These are phyloP conservation scores for Ametastegia equiseti DNA, from an alignment of 2,888 invertebrate genomes.

Conservation along the genomic window DNA sequence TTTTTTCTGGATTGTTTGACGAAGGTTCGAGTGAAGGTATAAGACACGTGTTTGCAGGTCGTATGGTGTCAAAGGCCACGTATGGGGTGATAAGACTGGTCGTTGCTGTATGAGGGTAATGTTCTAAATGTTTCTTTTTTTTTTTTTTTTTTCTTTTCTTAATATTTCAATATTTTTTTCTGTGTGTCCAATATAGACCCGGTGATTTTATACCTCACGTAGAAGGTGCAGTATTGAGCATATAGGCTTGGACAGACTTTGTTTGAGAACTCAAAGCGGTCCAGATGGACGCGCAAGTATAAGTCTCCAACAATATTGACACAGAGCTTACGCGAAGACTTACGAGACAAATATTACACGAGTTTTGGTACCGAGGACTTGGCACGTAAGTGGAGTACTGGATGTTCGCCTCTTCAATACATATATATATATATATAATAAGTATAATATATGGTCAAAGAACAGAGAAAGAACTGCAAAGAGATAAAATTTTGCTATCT, in stretches of 20 bases:
- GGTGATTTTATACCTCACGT: slow-evolving; percentile 31
- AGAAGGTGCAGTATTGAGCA: slow-evolving; percentile 27
- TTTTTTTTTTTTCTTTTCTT: too few species aligned
- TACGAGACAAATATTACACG: slow-evolving; percentile 26
- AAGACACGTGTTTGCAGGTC: too few species aligned
- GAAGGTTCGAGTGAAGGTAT: too few species aligned
- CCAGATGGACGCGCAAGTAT: slow-evolving; percentile 52
- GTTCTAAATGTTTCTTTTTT: too few species aligned
- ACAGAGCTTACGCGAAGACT: slow-evolving; percentile 52
- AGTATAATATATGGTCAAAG: background rate
- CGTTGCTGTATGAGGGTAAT: too few species aligned
- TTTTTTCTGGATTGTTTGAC: too few species aligned
- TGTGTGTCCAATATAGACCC: background rate
- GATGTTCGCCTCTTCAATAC: too few species aligned
- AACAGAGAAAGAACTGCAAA: background rate
- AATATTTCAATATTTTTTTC: too few species aligned
- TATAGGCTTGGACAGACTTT: slow-evolving; percentile 42
- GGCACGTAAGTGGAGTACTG: background rate
- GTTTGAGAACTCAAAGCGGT: slow-evolving; percentile 53
- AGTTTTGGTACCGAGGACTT: background rate
- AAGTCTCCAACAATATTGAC: slow-evolving; percentile 60
- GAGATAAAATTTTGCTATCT: background rate
- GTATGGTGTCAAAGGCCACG: too few species aligned
- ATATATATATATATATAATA: background rate
- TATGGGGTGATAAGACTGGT: too few species aligned